A percentile compares a stretch with the other conserved stretches of the same genome.
Conservation (phyloP, 2,797 vertebrate genomes). For the Tinamus major region DNA sequence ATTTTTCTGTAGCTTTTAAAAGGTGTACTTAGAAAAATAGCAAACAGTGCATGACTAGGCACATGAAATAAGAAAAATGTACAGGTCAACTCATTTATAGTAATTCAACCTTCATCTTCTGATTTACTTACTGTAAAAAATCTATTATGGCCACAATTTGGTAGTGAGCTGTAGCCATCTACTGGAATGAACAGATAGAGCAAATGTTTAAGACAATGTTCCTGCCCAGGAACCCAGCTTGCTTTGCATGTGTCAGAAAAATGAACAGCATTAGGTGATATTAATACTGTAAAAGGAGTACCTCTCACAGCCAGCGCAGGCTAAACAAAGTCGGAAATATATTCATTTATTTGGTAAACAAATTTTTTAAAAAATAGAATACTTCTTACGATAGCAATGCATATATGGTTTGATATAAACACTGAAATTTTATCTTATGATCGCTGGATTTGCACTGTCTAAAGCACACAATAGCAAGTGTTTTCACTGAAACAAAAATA, state of each 20-base stretch:
- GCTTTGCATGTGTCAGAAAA: constrained; percentile 68
- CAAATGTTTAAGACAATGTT: constrained; percentile 74
- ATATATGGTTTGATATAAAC: neutral
- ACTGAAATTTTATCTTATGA: neutral
- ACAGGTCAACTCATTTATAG: constrained; percentile 82
- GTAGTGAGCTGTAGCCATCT: constrained; percentile 91
- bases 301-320: neutral
- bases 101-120: constrained; percentile 83
- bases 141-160: constrained; percentile 77
- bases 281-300: constrained; percentile 58
- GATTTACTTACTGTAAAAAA: constrained; percentile 84
- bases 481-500: constrained; percentile 18
- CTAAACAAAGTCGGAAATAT: constrained; percentile 49
- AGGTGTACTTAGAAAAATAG: constrained; percentile 66
- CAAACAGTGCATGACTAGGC: constrained; percentile 77
- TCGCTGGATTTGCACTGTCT: constrained; percentile 4
- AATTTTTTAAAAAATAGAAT: neutral
- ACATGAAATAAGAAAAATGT: constrained; percentile 82
- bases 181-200: constrained; percentile 84
- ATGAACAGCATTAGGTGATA: constrained; percentile 32
- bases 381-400: neutral
- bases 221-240: constrained; percentile 63
- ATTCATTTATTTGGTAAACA: constrained; percentile 3
- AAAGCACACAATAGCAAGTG: neutral
- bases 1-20: constrained; percentile 63